A percentile compares a stretch with the other conserved stretches of the same genome.
phyloP scores from a whole-genome alignment of 2,113 vertebrate species.

The Dendrocopos noguchii region DNA sequence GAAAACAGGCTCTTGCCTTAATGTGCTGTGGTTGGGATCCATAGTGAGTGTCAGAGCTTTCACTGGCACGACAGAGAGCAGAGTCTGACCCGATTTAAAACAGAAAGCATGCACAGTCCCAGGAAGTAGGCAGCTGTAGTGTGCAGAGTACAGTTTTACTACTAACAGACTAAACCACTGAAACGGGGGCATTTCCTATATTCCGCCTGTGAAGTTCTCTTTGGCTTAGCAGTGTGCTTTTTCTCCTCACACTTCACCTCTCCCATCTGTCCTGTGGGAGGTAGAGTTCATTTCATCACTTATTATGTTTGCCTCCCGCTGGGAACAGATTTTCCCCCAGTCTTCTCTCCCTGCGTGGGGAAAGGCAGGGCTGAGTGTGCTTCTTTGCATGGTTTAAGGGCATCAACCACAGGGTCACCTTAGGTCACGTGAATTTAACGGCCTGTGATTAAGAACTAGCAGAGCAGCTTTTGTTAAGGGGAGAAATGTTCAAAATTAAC shows the following conservation, averaged over 20 bases:
- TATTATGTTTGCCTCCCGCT: conserved; percentile 56
- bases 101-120: background rate
- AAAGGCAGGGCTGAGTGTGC: background rate
- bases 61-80: background rate
- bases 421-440: conserved; percentile 52
- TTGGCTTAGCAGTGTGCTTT: background rate
- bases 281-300: conserved; percentile 55
- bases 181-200: conserved; percentile 54
- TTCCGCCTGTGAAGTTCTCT: conserved; percentile 3
- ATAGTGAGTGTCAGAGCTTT: background rate
- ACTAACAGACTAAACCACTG: conserved; percentile 9
- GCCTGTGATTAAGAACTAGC: conserved; percentile 36
- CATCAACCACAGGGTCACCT: conserved; percentile 48
- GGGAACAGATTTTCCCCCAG: conserved; percentile 55
- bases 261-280: conserved; percentile 64
- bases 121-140: conserved; percentile 29
- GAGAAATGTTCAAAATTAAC: background rate
- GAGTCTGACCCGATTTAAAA: conserved; percentile 4
- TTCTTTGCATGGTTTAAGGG: conserved; percentile 37
- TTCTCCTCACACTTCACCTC: conserved; percentile 43
- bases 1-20: background rate
- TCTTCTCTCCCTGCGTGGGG: conserved; percentile 7
- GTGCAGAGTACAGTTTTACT: conserved; percentile 49
- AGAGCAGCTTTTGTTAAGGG: conserved; percentile 22
- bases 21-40: background rate